phyloP scores from a whole-genome alignment of 2,888 invertebrate species.

The Philhelius pedissequus region DNA sequence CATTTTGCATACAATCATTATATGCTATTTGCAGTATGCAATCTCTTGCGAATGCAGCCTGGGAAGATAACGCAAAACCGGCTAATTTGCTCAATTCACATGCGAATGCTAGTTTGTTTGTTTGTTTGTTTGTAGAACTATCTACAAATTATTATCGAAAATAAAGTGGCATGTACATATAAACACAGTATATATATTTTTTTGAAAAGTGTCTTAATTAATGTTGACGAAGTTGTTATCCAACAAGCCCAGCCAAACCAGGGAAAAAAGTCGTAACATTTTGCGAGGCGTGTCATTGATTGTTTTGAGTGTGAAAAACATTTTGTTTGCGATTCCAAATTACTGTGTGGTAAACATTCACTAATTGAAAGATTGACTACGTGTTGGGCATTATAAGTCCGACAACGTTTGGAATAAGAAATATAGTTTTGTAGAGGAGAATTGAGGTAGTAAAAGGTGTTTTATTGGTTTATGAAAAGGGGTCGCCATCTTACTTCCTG shows the following conservation, averaged over 20 bases:
- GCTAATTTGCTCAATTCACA: not conserved
- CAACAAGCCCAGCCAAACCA: not conserved
- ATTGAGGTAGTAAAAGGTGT: not conserved
- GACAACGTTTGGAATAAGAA: not conserved
- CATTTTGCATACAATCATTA: conserved; percentile 1
- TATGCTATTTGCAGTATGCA: no score
- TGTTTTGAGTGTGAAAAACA: conserved; percentile 36
- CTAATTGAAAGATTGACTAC: conserved; percentile 64
- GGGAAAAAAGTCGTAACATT: not conserved
- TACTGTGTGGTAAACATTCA: conserved; percentile 44
- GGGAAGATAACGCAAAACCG: conserved; percentile 13
- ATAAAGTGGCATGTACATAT: conserved; percentile 51
- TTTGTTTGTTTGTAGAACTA: not conserved
- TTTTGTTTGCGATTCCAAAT: conserved; percentile 40
- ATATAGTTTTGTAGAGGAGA: not conserved
- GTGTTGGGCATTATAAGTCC: not conserved
- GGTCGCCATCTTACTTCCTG: no score
- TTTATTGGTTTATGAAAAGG: no score
- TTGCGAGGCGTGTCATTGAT: conserved; percentile 21
- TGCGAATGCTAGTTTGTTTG: not conserved
- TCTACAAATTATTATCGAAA: conserved; percentile 55
- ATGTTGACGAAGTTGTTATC: conserved; percentile 51
- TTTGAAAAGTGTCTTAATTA: conserved; percentile 55
- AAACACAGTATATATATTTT: conserved; percentile 23
- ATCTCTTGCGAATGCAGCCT: not conserved